A percentile compares a stretch with the other conserved stretches of the same genome.
These are phyloP conservation scores for Sinohyriopsis cumingii DNA, from an alignment of 2,888 invertebrate genomes.

Conservation along the genomic window DNA sequence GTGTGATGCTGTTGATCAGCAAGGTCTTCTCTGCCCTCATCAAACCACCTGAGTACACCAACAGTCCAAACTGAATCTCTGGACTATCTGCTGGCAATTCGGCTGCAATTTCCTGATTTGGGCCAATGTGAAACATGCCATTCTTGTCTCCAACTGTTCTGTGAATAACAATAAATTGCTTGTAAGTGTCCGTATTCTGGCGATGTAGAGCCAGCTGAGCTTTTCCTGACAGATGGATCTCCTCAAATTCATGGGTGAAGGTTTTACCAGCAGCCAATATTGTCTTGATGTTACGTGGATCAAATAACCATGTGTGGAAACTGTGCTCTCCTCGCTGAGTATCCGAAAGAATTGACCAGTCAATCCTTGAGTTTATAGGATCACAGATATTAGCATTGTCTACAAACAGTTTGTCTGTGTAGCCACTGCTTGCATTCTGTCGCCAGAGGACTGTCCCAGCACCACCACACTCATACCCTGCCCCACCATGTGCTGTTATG, in stretches of 20 bases:
- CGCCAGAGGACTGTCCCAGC: constrained; percentile 49
- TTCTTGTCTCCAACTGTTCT: constrained; percentile 50
- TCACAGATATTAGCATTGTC: constrained; percentile 50
- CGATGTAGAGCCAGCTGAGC: constrained; percentile 55
- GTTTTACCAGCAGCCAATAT: constrained; percentile 6
- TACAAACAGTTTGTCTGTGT: constrained; percentile 35
- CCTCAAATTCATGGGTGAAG: constrained; percentile 25
- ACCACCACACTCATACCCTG: constrained; percentile 56
- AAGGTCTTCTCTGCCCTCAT: constrained; percentile 41
- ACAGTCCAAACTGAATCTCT: constrained; percentile 51
- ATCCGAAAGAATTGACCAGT: constrained; percentile 44
- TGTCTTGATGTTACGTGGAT: constrained; percentile 12
- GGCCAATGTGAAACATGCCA: constrained; percentile 47
- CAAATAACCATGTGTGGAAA: constrained; percentile 55
- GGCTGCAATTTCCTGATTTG: constrained; percentile 43
- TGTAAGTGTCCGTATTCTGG: constrained; percentile 39
- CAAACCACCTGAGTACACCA: constrained; percentile 44
- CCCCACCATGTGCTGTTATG: constrained; percentile 44
- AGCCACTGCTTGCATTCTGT: constrained; percentile 16
- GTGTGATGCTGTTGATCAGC: constrained; percentile 47
- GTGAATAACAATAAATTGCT: constrained; percentile 42
- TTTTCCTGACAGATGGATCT: constrained; percentile 43
- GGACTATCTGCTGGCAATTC: constrained; percentile 50
- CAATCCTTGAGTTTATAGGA: constrained; percentile 33
- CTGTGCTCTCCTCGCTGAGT: constrained; percentile 48